Evolutionary conservation across 2,888 invertebrate species (phyloP), one percentile per base, ranked within the genome.

Genomic region (Eupeodes luniger): DNA sequence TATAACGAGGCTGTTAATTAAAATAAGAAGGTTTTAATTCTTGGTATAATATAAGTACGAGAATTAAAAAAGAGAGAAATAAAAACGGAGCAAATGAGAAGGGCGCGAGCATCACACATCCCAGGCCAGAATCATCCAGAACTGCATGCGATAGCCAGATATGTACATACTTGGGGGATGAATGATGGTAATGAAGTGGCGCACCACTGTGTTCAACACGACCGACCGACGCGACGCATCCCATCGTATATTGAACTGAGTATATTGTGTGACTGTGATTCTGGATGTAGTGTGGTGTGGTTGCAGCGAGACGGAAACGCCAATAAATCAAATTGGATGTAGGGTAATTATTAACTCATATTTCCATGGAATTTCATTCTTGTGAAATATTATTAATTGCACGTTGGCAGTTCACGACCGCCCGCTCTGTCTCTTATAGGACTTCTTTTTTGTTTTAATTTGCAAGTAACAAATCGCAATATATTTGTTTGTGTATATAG

Each of bases 1-100:
- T 85, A 89, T 89, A 89, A 89, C 89, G 89, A 85, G 89, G 85
- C 81, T 85, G 89, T 89, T 89, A 89, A 89, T 89, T 85, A 85
- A 89, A 85, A 89, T 88, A 88, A 88, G 81, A 88, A 85, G 77
- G 72, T 70, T 87, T 80, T 59, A 81, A 78, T 88, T 88, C 88
- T 88, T 78, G 78, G 69, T 77, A 88, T 85, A 27, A 57, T 9
- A 19, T 9, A 19, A 19, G 67, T 74, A 80, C 66, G 11, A 34
- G 7, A 40, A 34, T 5, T 36, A 49, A 19, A 19, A 11, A 27
- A 55, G 57, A 51, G 36, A 34, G 55, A 49, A 67, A 53, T 47
- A 53, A 72, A 72, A 72, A 79, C 61, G n/a, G 62, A 79, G 76
- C 75, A 69, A 74, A 88, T 81, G 62, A 44, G 62, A 80, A 84